A percentile compares a stretch with the other conserved stretches of the same genome.
These are phyloP conservation scores for Chionoecetes opilio DNA, from an alignment of 1,140 invertebrate species.

Conservation along the genomic window DNA sequence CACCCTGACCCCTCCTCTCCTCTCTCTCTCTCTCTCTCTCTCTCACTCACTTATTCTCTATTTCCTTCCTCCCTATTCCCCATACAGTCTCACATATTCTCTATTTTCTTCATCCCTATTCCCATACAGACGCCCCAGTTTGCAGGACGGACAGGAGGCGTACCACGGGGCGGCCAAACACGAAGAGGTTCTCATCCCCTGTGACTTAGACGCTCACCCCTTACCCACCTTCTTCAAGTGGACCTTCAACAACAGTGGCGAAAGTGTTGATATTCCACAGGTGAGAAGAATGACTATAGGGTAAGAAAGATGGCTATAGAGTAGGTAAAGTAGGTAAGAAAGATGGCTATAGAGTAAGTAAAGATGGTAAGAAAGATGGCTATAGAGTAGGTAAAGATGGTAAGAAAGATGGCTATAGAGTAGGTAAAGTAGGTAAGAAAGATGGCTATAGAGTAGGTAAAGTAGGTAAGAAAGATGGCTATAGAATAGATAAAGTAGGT, in stretches of 20 bases:
- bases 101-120: neutral
- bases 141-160: slow-evolving; percentile 82
- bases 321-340: no score
- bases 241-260: slow-evolving; percentile 96
- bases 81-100: neutral
- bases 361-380: no score
- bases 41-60: neutral
- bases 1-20: no score
- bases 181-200: slow-evolving; percentile 93
- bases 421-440: no score
- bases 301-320: no score
- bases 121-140: slow-evolving; percentile 81
- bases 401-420: no score
- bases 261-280: slow-evolving; percentile 82
- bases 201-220: slow-evolving; percentile 95
- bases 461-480: no score
- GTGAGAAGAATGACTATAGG: slow-evolving; percentile 5
- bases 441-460: neutral
- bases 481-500: no score
- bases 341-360: no score
- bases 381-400: no score
- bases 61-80: neutral
- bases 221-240: slow-evolving; percentile 91
- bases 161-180: slow-evolving; percentile 95
- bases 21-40: neutral